These are phyloP conservation scores for Lutjanus argentimaculatus DNA, from an alignment of 2,797 vertebrate genomes.

Conservation along the genomic window DNA sequence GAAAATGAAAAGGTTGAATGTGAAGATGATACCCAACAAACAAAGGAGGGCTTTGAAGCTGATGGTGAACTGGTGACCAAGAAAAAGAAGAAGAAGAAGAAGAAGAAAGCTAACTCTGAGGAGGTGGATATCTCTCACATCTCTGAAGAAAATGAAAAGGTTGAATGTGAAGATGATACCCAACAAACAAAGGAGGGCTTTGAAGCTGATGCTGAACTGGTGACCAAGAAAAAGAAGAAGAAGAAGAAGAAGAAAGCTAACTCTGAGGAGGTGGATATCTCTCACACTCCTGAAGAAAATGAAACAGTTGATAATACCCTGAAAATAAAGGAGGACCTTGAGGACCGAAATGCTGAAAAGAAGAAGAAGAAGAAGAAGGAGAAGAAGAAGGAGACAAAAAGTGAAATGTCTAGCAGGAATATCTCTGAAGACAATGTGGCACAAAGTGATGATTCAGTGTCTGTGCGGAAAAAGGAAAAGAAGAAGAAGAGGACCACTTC, in stretches of 20 bases:
- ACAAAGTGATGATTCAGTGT: conserved; percentile 28
- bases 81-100: conserved; percentile 53
- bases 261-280: not conserved
- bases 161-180: not conserved
- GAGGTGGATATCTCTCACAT: not conserved
- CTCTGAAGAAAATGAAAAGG: conserved; percentile 9
- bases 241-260: conserved; percentile 39
- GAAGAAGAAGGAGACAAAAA: not conserved
- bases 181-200: not conserved
- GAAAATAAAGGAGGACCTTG: not conserved
- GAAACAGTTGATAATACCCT: not conserved
- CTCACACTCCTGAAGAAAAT: not conserved
- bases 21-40: not conserved
- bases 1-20: conserved; percentile 5
- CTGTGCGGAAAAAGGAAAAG: conserved; percentile 47
- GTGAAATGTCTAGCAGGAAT: not conserved
- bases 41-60: not conserved
- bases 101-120: conserved; percentile 23
- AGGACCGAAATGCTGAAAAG: conserved; percentile 21
- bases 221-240: conserved; percentile 44
- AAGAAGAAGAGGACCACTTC: conserved; percentile 50
- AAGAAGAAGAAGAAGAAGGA: conserved; percentile 55
- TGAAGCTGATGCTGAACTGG: conserved; percentile 6
- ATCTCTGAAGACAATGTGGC: not conserved
- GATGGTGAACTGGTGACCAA: not conserved